phyloP scores from a whole-genome alignment of 2,888 invertebrate genomes.

The Platycheirus albimanus region DNA sequence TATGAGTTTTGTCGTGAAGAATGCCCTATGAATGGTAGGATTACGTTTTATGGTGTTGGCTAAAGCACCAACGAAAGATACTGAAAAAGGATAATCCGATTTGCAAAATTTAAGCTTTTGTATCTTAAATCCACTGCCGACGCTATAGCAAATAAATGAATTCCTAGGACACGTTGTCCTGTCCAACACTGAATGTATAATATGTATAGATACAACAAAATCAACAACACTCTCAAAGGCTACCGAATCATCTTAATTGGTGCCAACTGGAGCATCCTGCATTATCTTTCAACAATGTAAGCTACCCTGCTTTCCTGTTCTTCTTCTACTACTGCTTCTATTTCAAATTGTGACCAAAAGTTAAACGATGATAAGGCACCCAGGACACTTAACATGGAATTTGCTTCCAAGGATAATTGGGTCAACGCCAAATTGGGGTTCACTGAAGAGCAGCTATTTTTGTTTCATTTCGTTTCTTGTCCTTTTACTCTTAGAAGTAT shows the following conservation, averaged over 20 bases:
- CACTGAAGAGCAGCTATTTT: neutral
- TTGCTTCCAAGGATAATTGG: conserved; percentile 56
- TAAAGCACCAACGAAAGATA: conserved; percentile 45
- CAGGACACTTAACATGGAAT: conserved; percentile 57
- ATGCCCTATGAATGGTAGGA: conserved; percentile 54
- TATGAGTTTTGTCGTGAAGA: conserved; percentile 36
- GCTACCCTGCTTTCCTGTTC: neutral
- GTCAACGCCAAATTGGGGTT: conserved; percentile 50
- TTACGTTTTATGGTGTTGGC: conserved; percentile 57
- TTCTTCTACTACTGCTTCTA: neutral
- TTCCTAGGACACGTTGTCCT: conserved; percentile 35
- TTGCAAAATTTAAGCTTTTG: conserved; percentile 67
- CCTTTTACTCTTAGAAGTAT: neutral
- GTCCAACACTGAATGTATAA: conserved; percentile 17
- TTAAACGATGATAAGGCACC: conserved; percentile 64
- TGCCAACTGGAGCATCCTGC: conserved; percentile 63
- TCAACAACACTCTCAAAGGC: neutral
- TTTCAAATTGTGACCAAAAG: conserved; percentile 50
- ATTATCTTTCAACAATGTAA: conserved; percentile 63
- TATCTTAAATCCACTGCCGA: conserved; percentile 29
- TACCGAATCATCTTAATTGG: conserved; percentile 65
- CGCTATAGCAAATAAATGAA: conserved; percentile 36
- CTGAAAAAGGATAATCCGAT: conserved; percentile 64
- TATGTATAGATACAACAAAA: neutral
- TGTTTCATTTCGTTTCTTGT: conserved; percentile 5